Percentiles rank a stretch among this genome's conserved stretches.
Evolutionary conservation across 2,888 invertebrate species (phyloP).

Genomic region (Zele albiditarsus): DNA sequence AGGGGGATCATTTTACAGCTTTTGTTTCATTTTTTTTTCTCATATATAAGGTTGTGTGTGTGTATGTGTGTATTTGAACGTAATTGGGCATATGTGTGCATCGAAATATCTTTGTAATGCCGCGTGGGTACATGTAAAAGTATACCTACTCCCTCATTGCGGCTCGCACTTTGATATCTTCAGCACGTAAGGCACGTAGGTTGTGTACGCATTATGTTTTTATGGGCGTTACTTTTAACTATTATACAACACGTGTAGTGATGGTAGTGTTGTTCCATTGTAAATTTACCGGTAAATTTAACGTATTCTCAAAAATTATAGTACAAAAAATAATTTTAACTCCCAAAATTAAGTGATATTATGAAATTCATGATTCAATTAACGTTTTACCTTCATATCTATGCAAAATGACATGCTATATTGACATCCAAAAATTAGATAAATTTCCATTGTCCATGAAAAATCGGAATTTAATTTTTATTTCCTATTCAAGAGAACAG

Average conservation of each 20-base stretch:
- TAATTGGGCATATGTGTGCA: conserved; percentile 24
- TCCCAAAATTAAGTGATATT: no score
- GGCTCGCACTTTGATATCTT: conserved; percentile 33
- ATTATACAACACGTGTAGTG: conserved; percentile 17
- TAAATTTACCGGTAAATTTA: conserved; percentile 28
- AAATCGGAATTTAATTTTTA: no score
- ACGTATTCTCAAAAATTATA: not conserved
- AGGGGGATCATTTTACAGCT: conserved; percentile 10
- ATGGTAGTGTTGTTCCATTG: conserved; percentile 18
- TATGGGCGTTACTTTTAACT: conserved; percentile 33
- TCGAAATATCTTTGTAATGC: conserved; percentile 19
- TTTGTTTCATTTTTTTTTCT: not conserved
- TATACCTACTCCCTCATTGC: conserved; percentile 25
- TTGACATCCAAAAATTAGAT: no score
- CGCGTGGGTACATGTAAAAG: conserved; percentile 16
- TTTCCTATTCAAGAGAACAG: no score
- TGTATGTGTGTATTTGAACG: not conserved
- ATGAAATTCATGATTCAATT: not conserved
- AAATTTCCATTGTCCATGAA: no score
- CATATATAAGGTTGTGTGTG: not conserved
- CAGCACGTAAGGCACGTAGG: conserved; percentile 44
- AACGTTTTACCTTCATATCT: no score
- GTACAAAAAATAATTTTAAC: no score
- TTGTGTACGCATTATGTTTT: conserved; percentile 41
- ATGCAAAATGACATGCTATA: no score